Base-by-base conservation (phyloP, 2,888 invertebrate genomes). In the Papilio elwesi region DNA sequence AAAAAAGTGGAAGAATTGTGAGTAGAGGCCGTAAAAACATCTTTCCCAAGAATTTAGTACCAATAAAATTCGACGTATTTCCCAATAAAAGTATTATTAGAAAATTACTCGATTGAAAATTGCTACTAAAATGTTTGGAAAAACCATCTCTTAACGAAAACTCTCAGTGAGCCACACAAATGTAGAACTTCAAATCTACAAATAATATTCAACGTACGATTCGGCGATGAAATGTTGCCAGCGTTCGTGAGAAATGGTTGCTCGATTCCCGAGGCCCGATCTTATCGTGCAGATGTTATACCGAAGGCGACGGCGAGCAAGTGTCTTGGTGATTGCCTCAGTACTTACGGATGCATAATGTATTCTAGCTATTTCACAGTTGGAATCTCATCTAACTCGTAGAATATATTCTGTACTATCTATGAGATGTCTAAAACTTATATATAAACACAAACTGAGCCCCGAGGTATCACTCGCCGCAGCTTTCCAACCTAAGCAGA, bases 241-340 rank as follows among this genome's bases (percentile, higher is more conserved):
- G 59, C 43, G 59, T 62, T 62, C 9, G 59, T 43, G 59, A 43
- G 59, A 62, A 62, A 62, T 43, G 59, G 15, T 62, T 62, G 43
- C 59, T 15, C 59, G 59, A 62, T 62, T 62, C 15, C 15, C 59
- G 43, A 57, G 13, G 43, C 11, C 59, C 15, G 59, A 62, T 43
- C 59, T 62, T 62, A 62, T 62, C 59, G 13, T 62, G 15, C n/a
- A 43, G n/a, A 57, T 6, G 36, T 59, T 59, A 57, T 13, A 43
- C 59, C 43, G 59, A 38, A 62, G n/a, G 59, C 59, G 59, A 62
- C 43, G 59, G 38, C 43, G 43, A 62, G 59, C 38, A 36, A n/a
- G 9, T 15, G 16, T 5, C 43, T 62, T n/a, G 43, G 43, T 59
- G 59, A 59, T 62, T 43, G 59, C 43, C 59, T 62, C 10, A 43